These are phyloP conservation scores for Triplophysa tibetana DNA, from an alignment of 2,113 vertebrate species.

Conservation along the genomic window DNA sequence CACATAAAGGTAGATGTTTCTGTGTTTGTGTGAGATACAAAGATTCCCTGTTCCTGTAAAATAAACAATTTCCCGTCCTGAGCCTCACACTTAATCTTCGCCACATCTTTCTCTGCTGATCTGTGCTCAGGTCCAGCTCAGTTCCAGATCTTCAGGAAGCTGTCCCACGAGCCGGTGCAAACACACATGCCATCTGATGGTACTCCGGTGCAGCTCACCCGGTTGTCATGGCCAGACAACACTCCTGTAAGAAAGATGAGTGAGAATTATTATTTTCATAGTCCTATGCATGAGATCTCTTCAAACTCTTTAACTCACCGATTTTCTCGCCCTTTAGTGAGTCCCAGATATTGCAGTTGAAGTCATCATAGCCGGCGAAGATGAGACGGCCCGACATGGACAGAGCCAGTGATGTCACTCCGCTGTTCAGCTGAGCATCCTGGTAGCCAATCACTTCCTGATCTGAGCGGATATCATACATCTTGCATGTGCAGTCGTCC, in stretches of 20 bases:
- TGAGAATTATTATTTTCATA: no score
- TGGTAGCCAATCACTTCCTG: slow-evolving; percentile 87
- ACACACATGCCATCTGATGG: slow-evolving; percentile 93
- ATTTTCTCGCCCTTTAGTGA: slow-evolving; percentile 92
- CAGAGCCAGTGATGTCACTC: slow-evolving; percentile 90
- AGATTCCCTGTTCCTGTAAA: neutral
- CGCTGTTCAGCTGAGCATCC: slow-evolving; percentile 84
- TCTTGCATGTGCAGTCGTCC: slow-evolving; percentile 88
- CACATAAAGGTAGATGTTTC: neutral
- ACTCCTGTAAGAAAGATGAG: slow-evolving; percentile 79
- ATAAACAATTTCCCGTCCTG: neutral
- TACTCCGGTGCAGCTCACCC: slow-evolving; percentile 96
- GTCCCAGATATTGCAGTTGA: slow-evolving; percentile 98
- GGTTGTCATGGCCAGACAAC: slow-evolving; percentile 95
- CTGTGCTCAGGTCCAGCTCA: slow-evolving; percentile 54
- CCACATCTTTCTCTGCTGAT: slow-evolving; percentile 3
- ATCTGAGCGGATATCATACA: slow-evolving; percentile 91
- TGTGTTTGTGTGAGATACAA: slow-evolving; percentile 13
- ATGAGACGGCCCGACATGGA: slow-evolving; percentile 91
- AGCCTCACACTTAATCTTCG: slow-evolving; percentile 2
- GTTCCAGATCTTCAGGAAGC: slow-evolving; percentile 88
- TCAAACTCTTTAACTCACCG: slow-evolving; percentile 72
- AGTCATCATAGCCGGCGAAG: slow-evolving; percentile 94
- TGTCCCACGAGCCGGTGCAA: slow-evolving; percentile 99
- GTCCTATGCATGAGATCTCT: neutral